Evolutionary conservation across 2,888 invertebrate genomes (phyloP).

Genomic region (Perithous albicinctus): DNA sequence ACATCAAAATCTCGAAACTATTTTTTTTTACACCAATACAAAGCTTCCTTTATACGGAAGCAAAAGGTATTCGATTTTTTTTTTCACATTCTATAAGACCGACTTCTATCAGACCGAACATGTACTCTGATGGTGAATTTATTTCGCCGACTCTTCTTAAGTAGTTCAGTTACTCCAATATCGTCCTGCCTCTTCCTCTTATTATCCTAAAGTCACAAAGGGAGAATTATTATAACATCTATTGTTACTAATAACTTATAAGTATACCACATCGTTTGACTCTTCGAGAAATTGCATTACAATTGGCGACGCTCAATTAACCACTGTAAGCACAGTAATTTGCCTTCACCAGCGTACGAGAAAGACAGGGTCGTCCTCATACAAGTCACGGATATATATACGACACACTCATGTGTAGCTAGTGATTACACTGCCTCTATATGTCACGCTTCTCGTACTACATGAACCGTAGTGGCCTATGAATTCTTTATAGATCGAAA

Average conservation of each 20-base stretch:
- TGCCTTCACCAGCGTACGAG: conserved; percentile 31
- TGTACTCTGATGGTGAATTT: not conserved
- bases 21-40: no score
- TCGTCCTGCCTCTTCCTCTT: conserved; percentile 17
- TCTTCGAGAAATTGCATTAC: conserved; percentile 67
- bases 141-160: not conserved
- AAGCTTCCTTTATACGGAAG: no score
- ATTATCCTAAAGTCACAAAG: not conserved
- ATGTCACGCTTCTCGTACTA: not conserved
- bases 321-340: conserved; percentile 69
- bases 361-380: conserved; percentile 11
- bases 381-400: not conserved
- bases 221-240: conserved; percentile 25
- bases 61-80: not conserved
- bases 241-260: not conserved
- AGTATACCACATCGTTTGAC: conserved; percentile 57
- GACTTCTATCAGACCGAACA: not conserved
- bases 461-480: not conserved
- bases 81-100: not conserved
- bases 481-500: conserved; percentile 33
- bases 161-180: not conserved
- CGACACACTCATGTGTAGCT: not conserved
- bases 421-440: not conserved
- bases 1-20: no score
- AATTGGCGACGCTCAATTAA: conserved; percentile 76